These are phyloP conservation scores for Cherax destructor DNA, from an alignment of 1,140 invertebrate species.

Conservation along the genomic window DNA sequence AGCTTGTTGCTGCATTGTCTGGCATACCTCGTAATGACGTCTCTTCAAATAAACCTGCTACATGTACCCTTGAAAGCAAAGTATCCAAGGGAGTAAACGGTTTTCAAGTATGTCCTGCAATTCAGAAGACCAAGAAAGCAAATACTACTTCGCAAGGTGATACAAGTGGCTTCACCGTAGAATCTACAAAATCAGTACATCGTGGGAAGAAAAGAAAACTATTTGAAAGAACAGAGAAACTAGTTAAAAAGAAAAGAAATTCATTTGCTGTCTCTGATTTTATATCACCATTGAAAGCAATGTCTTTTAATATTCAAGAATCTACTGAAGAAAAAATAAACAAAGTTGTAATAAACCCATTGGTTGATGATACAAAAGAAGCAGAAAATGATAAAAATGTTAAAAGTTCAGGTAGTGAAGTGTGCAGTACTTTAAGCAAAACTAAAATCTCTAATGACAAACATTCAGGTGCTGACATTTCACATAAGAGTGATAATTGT, in stretches of 20 bases:
- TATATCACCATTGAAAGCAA: not conserved
- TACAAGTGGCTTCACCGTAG: not conserved
- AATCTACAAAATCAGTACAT: not conserved
- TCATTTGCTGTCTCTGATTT: conserved; percentile 6
- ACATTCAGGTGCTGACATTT: not conserved
- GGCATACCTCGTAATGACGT: not conserved
- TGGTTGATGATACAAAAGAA: not conserved
- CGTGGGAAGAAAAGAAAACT: conserved; percentile 1
- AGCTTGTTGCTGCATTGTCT: not conserved
- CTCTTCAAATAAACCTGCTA: not conserved
- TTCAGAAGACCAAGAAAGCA: not conserved
- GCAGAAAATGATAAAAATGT: not conserved
- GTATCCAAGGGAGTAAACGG: not conserved
- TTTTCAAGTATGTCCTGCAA: conserved; percentile 32
- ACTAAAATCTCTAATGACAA: not conserved
- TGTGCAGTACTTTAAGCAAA: not conserved
- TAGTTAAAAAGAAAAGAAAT: conserved; percentile 5
- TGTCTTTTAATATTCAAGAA: not conserved
- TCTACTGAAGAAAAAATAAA: not conserved
- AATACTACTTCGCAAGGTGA: not conserved
- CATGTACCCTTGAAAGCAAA: not conserved
- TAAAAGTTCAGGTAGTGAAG: not conserved
- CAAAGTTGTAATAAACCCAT: not conserved
- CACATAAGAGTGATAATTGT: not conserved
- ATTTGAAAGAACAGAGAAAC: not conserved